Base-by-base conservation (phyloP, 2,113 vertebrate genomes). In the Bujurquina vittata region DNA sequence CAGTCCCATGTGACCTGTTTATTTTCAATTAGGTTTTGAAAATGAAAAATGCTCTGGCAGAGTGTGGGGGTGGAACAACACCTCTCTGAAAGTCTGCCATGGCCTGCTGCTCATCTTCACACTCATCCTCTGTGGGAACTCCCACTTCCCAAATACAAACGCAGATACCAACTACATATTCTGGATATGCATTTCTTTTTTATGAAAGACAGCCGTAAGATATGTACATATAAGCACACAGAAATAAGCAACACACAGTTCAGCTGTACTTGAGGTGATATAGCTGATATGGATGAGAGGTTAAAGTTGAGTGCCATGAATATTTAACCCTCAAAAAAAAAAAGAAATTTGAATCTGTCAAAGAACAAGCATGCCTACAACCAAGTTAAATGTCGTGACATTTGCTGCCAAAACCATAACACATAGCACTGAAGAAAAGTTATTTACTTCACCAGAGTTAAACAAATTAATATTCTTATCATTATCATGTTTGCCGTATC, bases 11-110 rank as follows among this genome's bases (percentile, higher is more conserved):
- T 49, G 93, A 93, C 92, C 91, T 90, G 93, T 95, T 95, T 93
- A 92, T 93, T 95, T 95, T 95, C 93, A 95, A 95, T 95, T 94
- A 94, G 85, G 73, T 82, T 54, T 75, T 81, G 84, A 89, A 86
- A 84, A 86, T 85, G 83, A 93, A 78, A 73, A 84, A 88, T 92
- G 65, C 82, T 87, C 87, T 90, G 87, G 86, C 87, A 89, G 87
- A 79, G 46, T 88, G 84, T 26, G 77, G 81, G 79, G 80, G 87
- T 86, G 85, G 77, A 80, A 79, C 78, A 81, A 79, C 57, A 52
- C 81, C 69, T 85, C 74, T 91, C 75, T 90, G 85, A 85, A 87
- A 84, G 63, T 52, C 73, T 90, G 91, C 82, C 86, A 81, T 81
- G 84, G 83, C 87, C 86, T 46, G 83, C 83, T 90, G 79, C 84